Conservation (phyloP, 2,113 vertebrate species). For the Onychorhynchus coronatus region DNA sequence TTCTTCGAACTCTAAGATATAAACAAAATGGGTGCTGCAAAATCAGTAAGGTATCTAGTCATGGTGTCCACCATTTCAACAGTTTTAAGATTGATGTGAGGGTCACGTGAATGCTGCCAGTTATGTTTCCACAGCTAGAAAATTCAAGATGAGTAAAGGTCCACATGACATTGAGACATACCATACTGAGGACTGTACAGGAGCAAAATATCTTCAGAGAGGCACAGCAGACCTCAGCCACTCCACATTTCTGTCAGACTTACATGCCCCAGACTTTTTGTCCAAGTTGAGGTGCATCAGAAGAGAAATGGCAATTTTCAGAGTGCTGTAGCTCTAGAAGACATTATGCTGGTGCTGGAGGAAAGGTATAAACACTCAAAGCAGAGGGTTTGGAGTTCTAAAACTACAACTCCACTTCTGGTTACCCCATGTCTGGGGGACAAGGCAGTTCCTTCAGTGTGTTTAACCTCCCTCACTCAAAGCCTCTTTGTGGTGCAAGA, state of each 20-base stretch:
- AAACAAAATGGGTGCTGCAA: not conserved
- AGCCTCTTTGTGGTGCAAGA: not conserved
- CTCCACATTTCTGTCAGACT: not conserved
- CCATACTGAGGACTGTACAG: not conserved
- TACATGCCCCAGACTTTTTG: not conserved
- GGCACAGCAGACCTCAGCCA: not conserved
- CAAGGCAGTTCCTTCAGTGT: not conserved
- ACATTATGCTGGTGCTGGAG: not conserved
- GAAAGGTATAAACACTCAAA: not conserved
- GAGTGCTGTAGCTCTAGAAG: not conserved
- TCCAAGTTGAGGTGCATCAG: not conserved
- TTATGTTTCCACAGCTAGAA: not conserved
- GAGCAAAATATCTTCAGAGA: not conserved
- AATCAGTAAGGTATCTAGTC: not conserved
- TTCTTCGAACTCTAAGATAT: not conserved
- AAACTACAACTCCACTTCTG: not conserved
- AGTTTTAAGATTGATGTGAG: not conserved
- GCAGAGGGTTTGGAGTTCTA: not conserved
- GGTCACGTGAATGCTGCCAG: not conserved
- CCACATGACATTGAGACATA: not conserved
- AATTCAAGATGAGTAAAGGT: not conserved
- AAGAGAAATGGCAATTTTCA: not conserved
- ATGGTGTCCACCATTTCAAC: not conserved
- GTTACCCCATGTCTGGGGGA: not conserved
- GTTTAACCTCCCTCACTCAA: not conserved